phyloP scores from a whole-genome alignment of 2,113 vertebrate genomes.

The Crotalus tigris region DNA sequence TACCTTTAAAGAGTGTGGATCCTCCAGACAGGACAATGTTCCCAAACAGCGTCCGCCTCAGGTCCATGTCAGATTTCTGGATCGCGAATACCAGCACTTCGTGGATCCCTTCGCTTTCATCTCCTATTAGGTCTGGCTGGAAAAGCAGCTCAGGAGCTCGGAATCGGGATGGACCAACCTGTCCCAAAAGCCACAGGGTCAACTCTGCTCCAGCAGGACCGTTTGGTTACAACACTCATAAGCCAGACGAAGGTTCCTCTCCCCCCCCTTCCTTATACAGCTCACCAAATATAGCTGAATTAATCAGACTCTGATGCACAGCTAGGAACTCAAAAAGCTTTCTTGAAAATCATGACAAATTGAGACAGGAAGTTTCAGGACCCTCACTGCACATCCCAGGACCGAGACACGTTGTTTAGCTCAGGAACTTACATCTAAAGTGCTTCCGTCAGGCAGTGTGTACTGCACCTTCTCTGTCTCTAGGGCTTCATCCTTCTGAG shows the following conservation, averaged over 20 bases:
- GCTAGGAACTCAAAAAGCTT: not conserved
- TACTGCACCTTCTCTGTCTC: slow-evolving; percentile 91
- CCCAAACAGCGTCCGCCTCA: slow-evolving; percentile 82
- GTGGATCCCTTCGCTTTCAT: slow-evolving; percentile 87
- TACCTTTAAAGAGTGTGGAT: slow-evolving; percentile 88
- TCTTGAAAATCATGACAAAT: not conserved
- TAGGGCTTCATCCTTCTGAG: slow-evolving; percentile 87
- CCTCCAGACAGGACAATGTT: slow-evolving; percentile 88
- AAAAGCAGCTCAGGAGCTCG: slow-evolving; percentile 87
- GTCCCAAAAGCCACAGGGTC: not conserved
- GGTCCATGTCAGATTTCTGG: slow-evolving; percentile 90
- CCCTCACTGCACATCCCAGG: not conserved
- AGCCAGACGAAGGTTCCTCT: too few relatives aligned
- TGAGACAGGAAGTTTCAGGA: not conserved
- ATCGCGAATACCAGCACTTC: slow-evolving; percentile 88
- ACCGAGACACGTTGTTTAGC: accelerated
- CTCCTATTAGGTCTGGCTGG: slow-evolving; percentile 85
- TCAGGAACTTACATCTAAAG: slow-evolving; percentile 76
- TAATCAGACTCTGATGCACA: too few relatives aligned
- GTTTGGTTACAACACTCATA: not conserved
- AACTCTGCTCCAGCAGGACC: not conserved
- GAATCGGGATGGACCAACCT: slow-evolving; percentile 88
- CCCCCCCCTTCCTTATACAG: not conserved
- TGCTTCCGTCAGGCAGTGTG: slow-evolving; percentile 85
- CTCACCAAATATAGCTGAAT: not conserved